phyloP scores from a whole-genome alignment of 1,140 invertebrate genomes.

The Cotesia chilonis region DNA sequence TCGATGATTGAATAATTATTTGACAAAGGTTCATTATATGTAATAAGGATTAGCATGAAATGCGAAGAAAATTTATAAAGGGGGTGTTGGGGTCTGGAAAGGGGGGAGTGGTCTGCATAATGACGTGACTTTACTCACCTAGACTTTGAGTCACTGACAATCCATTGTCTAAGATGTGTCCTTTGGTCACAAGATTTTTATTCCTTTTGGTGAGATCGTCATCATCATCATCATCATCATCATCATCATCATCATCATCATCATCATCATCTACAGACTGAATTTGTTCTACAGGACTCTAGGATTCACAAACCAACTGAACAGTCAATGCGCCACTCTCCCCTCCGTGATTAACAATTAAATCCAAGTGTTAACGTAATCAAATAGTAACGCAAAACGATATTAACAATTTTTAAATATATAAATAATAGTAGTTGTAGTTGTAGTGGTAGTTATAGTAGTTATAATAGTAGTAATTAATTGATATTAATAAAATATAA shows the following conservation, averaged over 20 bases:
- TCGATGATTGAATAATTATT: conserved; percentile 8
- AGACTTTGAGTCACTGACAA: conserved; percentile 54
- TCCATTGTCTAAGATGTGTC: conserved; percentile 61
- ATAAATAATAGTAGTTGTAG: conserved; percentile 7
- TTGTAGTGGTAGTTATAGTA: not conserved
- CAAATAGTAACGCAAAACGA: conserved; percentile 4
- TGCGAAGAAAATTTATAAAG: conserved; percentile 32
- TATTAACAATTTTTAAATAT: conserved; percentile 26
- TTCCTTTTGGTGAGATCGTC: conserved; percentile 52
- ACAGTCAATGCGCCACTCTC: conserved; percentile 55
- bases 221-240: too few relatives aligned
- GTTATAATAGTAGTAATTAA: not conserved
- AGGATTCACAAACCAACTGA: conserved; percentile 62
- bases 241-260: too few relatives aligned
- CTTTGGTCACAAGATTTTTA: conserved; percentile 44
- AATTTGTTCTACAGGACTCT: conserved; percentile 61
- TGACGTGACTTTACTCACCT: conserved; percentile 63
- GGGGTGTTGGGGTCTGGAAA: not conserved
- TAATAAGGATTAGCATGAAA: conserved; percentile 20
- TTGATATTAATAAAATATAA: conserved; percentile 26
- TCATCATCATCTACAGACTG: conserved; percentile 57
- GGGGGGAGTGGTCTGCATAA: conserved; percentile 45
- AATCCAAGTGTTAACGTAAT: conserved; percentile 21
- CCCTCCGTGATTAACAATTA: conserved; percentile 45
- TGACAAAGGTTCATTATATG: not conserved